Base-by-base conservation (phyloP, 1,140 invertebrate genomes). In the Drosophila pseudoobscura region DNA sequence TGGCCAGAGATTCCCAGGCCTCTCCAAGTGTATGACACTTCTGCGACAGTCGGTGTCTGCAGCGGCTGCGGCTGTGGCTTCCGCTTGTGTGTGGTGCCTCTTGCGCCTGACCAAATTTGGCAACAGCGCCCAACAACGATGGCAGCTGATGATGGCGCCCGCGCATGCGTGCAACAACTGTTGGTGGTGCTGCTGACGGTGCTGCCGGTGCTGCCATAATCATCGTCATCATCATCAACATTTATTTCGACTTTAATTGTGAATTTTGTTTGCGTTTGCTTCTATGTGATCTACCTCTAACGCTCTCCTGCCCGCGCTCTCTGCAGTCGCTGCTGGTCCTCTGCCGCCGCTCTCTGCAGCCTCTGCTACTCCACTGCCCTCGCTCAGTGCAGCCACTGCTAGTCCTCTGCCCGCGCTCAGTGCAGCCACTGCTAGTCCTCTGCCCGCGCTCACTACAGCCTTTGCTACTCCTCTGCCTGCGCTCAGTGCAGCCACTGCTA, bases 81-180 rank as follows among this genome's bases (percentile, higher is more conserved):
- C 64, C 65, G 71, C 64, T 59, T 72, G 55, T 62, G 52, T 54
- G 60, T 35, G 62, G 39, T 39, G 11, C 11, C 22, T 71, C 71
- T 73, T 64, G 51, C 11, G 77, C 61, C 80, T 82, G 82, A 88
- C 82, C 82, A 85, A 85, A 85, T 85, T 85, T 85, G 82, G 82
- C 78, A 75, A 78, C 9, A 35, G 20, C 20, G 9, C 8, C 31
- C 73, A 75, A 61, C 68, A 66, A 56, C 57, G 56, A 57, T 55
- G 82, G 80, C 77, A 85, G 80, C 62, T 80, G 80, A 87, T 88
- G 82, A 88, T 88, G 83, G 82, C 82, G 82, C 83, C 83, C 82
- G 82, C 82, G 82, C 82, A 85, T 87, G 80, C 80, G 80, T 85
- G 75, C 59, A 74, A 24, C 59, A 74, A 20, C 43, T 64, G 57